Base-by-base conservation (phyloP, 1,140 invertebrate species). In the Drosophila orena region DNA sequence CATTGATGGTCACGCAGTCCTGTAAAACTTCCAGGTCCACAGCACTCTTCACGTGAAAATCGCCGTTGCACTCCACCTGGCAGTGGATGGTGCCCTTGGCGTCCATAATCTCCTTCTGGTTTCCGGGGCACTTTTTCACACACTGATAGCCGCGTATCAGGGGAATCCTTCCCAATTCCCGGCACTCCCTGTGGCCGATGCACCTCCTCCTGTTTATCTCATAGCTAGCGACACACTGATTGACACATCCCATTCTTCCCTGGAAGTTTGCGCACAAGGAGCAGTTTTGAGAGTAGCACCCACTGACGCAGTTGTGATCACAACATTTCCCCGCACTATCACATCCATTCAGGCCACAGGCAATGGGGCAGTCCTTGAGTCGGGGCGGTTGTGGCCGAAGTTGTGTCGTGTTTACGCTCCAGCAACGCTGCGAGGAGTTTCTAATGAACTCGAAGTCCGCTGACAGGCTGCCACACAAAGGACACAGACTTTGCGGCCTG, bases 1-100 rank as follows among this genome's bases (percentile, higher is more conserved):
- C 91, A 53, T 86, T 68, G n/a, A 92, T 73, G 0, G 46, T 86
- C 6, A 62, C 60, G 60, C 91, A 92, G 17, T 91, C 91, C 11
- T 54, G 53, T 15, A 92, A 27, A 4, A 6, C 27, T 12, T 73
- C 71, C 20, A 77, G 24, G 52, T 90, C 91, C 11, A 43, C 55
- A 1, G 20, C 22, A 0, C 58, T 62, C 42, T 71, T 73, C 5
- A 91, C 54, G 38, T 77, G 69, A 43, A 75, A 92, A 6, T 77
- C 52, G 0, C 91, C 91, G 17, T 40, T 57, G 27, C 91, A 92
- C 10, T 74, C 53, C 38, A 90, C 38, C 3, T 80, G 69, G 27
- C 91, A 91, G 1, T 55, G 52, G 4, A 50, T 4, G 4, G 38
- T 4, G 1, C 71, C 80, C 22, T 77, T 77, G 35, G 35, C 24